Conservation (phyloP, 2,888 invertebrate genomes). For the Orchestes rusci region DNA sequence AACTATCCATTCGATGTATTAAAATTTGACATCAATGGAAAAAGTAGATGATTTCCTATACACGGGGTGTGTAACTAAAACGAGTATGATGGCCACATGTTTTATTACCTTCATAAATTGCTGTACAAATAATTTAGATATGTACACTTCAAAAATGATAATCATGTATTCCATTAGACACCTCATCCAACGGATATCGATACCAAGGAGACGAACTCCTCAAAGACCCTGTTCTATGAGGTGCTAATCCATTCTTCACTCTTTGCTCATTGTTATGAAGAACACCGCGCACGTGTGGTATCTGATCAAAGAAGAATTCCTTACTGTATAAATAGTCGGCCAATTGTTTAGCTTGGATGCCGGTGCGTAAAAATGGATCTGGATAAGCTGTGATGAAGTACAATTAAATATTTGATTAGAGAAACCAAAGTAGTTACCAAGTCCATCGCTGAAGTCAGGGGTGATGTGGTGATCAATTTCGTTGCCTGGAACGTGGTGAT, state of each 20-base stretch:
- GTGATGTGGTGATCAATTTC: too few relatives aligned
- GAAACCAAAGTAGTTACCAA: conserved; percentile 32
- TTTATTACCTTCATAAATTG: background rate
- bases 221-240: conserved; percentile 55
- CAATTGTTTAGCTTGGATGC: conserved; percentile 51
- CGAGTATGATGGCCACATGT: background rate
- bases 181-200: too few relatives aligned
- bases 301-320: conserved; percentile 56
- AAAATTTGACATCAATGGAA: too few relatives aligned
- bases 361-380: conserved; percentile 56
- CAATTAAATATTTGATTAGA: background rate
- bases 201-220: conserved; percentile 54
- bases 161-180: too few relatives aligned
- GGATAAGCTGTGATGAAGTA: conserved; percentile 36
- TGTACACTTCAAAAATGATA: too few relatives aligned
- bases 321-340: conserved; percentile 49
- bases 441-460: conserved; percentile 43
- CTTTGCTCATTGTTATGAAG: conserved; percentile 55
- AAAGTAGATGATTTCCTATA: too few relatives aligned
- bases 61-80: too few relatives aligned
- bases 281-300: conserved; percentile 57
- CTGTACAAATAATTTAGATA: too few relatives aligned
- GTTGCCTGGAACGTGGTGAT: too few relatives aligned
- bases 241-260: conserved; percentile 51
- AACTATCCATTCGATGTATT: too few relatives aligned